Conservation (phyloP, 1,140 invertebrate genomes). For the Drosophila carrolli region DNA sequence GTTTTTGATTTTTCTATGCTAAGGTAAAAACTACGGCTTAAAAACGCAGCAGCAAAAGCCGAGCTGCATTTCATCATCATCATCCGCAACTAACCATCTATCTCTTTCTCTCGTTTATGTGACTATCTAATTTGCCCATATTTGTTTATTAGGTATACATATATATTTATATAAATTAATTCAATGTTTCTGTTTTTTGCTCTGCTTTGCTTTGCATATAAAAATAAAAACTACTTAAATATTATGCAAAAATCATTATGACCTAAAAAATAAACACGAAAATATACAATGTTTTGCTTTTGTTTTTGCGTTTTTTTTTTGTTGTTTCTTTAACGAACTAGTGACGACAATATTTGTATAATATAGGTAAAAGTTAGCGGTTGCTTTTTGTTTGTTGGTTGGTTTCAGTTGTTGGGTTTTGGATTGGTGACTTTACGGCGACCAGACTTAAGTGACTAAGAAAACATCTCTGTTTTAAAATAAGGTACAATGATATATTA, state of each 20-base stretch:
- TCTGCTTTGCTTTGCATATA: slow-evolving; percentile 71
- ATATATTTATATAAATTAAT: slow-evolving; percentile 64
- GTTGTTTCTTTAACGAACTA: slow-evolving; percentile 57
- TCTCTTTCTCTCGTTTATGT: slow-evolving; percentile 56
- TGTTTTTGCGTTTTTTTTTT: slow-evolving; percentile 44
- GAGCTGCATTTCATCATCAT: slow-evolving; percentile 43
- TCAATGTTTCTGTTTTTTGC: slow-evolving; percentile 56
- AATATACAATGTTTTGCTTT: slow-evolving; percentile 53
- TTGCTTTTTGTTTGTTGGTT: slow-evolving; percentile 40
- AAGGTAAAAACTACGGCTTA: slow-evolving; percentile 58
- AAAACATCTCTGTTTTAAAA: slow-evolving; percentile 74
- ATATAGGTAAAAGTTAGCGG: slow-evolving; percentile 38
- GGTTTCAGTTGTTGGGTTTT: slow-evolving; percentile 62
- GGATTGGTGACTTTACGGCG: slow-evolving; percentile 50
- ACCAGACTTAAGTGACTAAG: slow-evolving; percentile 79
- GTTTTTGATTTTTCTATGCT: slow-evolving; percentile 28
- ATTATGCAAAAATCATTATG: slow-evolving; percentile 75
- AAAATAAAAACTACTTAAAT: slow-evolving; percentile 77
- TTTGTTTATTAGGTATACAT: slow-evolving; percentile 31
- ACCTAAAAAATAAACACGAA: slow-evolving; percentile 52
- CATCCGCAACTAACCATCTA: slow-evolving; percentile 22
- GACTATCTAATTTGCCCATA: slow-evolving; percentile 68
- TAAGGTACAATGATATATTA: slow-evolving; percentile 80
- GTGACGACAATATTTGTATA: slow-evolving; percentile 60
- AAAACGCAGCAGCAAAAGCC: slow-evolving; percentile 61